A percentile compares a stretch with the other conserved stretches of the same genome.
These are phyloP conservation scores for Heliornis fulica DNA, from an alignment of 2,113 vertebrate species.

Conservation along the genomic window DNA sequence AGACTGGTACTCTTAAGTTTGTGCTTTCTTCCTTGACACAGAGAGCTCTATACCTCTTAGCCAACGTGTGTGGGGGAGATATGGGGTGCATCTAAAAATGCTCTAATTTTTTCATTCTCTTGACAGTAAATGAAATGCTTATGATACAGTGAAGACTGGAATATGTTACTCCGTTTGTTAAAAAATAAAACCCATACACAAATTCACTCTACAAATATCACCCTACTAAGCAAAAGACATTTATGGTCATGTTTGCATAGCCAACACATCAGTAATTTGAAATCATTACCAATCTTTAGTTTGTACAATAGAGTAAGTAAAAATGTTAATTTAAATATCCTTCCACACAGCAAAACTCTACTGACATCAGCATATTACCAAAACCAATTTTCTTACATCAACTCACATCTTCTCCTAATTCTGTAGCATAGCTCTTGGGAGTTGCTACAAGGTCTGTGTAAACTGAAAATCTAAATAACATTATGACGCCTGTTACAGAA, in stretches of 20 bases:
- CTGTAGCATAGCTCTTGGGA: conserved; percentile 94
- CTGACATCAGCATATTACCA: conserved; percentile 94
- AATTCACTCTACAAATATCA: conserved; percentile 23
- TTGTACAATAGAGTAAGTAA: conserved; percentile 69
- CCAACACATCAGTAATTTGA: conserved; percentile 61
- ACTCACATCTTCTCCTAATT: conserved; percentile 98
- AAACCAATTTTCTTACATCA: conserved; percentile 98
- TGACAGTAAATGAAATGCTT: background rate
- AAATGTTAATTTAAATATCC: conserved; percentile 77
- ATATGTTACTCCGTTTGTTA: background rate
- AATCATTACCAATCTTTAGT: conserved; percentile 72
- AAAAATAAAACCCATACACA: background rate
- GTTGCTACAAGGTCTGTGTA: conserved; percentile 91
- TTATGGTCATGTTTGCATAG: conserved; percentile 39
- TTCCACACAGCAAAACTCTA: conserved; percentile 81
- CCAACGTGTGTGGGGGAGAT: too few species aligned
- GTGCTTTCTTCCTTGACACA: background rate
- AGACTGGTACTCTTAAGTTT: background rate
- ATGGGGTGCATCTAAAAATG: background rate
- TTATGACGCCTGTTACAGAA: conserved; percentile 92
- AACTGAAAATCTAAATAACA: conserved; percentile 98
- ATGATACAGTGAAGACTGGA: background rate
- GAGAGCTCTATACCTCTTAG: background rate
- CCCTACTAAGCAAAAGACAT: conserved; percentile 45
- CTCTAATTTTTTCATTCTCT: background rate